Percentiles rank a stretch among this genome's conserved stretches.
These are phyloP conservation scores for Chelidonichthys spinosus DNA, from an alignment of 2,797 vertebrate species.

Conservation along the genomic window DNA sequence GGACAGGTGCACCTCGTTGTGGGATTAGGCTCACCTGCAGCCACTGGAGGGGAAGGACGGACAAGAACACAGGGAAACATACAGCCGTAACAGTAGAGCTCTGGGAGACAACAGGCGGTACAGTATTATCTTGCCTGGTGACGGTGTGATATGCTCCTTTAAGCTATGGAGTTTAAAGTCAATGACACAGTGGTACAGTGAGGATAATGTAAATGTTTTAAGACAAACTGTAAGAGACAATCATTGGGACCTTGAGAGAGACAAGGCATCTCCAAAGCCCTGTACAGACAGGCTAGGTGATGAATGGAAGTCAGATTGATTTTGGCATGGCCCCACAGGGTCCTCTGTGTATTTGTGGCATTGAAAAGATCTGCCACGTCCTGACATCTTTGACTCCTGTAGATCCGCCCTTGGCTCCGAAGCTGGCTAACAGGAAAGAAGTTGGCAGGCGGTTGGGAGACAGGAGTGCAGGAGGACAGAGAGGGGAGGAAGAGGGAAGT, in stretches of 20 bases:
- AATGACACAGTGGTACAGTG: neutral
- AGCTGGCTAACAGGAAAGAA: conserved; percentile 45
- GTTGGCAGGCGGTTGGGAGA: conserved; percentile 37
- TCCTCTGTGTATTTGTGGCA: conserved; percentile 69
- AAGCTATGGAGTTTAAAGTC: neutral
- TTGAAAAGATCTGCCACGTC: conserved; percentile 61
- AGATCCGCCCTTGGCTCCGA: conserved; percentile 68
- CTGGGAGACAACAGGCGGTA: too few species aligned
- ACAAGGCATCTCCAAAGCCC: conserved; percentile 51
- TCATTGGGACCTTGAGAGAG: conserved; percentile 42
- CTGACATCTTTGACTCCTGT: conserved; percentile 71
- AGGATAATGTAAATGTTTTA: conserved; percentile 24
- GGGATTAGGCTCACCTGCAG: too few species aligned
- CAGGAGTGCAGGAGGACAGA: conserved; percentile 6
- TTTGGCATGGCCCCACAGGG: conserved; percentile 65
- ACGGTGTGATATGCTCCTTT: conserved; percentile 1
- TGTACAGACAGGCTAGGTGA: conserved; percentile 70
- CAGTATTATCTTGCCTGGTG: too few species aligned
- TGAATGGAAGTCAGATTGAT: conserved; percentile 81
- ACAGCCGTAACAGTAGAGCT: too few species aligned
- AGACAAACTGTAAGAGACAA: conserved; percentile 29
- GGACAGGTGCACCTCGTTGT: too few species aligned
- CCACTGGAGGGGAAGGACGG: too few species aligned
- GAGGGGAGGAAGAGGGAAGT: neutral
- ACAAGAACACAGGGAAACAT: too few species aligned